phyloP scores from a whole-genome alignment of 2,888 invertebrate genomes.

The Cotesia congregata region DNA sequence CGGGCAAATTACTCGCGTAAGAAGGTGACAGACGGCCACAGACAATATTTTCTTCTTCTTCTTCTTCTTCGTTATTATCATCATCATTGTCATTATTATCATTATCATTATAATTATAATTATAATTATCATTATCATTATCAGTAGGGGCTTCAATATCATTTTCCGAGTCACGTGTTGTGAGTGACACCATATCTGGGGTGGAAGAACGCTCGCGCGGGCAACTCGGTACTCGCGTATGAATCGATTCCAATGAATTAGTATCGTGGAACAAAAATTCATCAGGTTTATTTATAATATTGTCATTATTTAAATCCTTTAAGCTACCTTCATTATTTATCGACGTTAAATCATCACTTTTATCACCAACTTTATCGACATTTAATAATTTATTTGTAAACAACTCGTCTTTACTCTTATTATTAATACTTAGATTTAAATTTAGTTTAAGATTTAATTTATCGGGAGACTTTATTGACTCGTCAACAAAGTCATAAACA shows the following conservation, averaged over 20 bases:
- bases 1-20: slow-evolving; percentile 59
- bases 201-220: slow-evolving; percentile 53
- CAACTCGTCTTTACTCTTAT: background rate
- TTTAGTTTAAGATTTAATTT: background rate
- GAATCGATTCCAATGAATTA: slow-evolving; percentile 40
- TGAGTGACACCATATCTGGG: slow-evolving; percentile 48
- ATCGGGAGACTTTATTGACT: background rate
- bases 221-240: slow-evolving; percentile 38
- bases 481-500: background rate
- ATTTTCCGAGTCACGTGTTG: slow-evolving; percentile 48
- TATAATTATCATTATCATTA: slow-evolving; percentile 36
- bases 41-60: slow-evolving; percentile 45
- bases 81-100: slow-evolving; percentile 49
- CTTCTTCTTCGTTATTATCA: slow-evolving; percentile 52
- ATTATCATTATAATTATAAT: slow-evolving; percentile 37
- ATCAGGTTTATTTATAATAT: slow-evolving; percentile 12
- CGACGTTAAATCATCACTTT: slow-evolving; percentile 2
- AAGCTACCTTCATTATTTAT: slow-evolving; percentile 30
- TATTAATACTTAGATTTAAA: background rate
- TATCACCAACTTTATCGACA: slow-evolving; percentile 13
- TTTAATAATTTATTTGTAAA: background rate
- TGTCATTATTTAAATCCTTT: background rate
- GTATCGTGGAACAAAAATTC: slow-evolving; percentile 27
- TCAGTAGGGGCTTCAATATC: slow-evolving; percentile 41
- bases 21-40: slow-evolving; percentile 61